Percentiles rank a stretch among this genome's conserved stretches.
phyloP scores from a whole-genome alignment of 2,113 vertebrate genomes.

The Cryptotis parvus region DNA sequence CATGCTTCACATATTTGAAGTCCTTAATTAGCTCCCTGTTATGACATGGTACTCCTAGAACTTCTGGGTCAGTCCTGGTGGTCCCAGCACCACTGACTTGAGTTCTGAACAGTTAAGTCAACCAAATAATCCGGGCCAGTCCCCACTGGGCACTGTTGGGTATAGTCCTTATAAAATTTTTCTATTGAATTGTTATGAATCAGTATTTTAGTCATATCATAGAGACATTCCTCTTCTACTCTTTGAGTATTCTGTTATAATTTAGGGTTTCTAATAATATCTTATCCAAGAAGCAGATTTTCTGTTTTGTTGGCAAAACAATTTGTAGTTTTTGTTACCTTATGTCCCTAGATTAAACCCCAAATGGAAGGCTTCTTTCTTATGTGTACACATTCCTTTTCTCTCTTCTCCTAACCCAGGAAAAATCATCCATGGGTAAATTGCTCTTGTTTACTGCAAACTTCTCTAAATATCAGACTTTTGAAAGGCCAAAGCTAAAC shows the following conservation, averaged over 20 bases:
- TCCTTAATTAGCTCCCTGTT: too few relatives aligned
- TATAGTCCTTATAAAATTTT: too few relatives aligned
- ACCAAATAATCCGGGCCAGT: too few relatives aligned
- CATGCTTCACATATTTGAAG: too few relatives aligned
- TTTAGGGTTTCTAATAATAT: not conserved
- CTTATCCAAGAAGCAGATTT: not conserved
- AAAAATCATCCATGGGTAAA: not conserved
- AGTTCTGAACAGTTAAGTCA: too few relatives aligned
- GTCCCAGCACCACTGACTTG: too few relatives aligned
- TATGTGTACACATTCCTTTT: not conserved
- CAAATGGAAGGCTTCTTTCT: not conserved
- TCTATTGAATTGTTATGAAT: not conserved
- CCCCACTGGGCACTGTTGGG: too few relatives aligned
- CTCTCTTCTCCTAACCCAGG: not conserved
- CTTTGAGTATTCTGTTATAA: not conserved
- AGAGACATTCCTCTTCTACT: not conserved
- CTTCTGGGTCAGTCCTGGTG: too few relatives aligned
- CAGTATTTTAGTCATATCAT: not conserved
- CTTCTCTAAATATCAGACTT: slow-evolving; percentile 29
- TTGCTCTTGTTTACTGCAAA: not conserved
- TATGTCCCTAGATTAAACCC: not conserved
- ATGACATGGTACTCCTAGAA: too few relatives aligned
- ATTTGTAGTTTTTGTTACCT: not conserved
- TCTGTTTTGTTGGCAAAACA: not conserved
- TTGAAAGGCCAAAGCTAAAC: slow-evolving; percentile 45